Base-by-base conservation (phyloP, 1,140 invertebrate genomes). In the Zaprionus africanus region DNA sequence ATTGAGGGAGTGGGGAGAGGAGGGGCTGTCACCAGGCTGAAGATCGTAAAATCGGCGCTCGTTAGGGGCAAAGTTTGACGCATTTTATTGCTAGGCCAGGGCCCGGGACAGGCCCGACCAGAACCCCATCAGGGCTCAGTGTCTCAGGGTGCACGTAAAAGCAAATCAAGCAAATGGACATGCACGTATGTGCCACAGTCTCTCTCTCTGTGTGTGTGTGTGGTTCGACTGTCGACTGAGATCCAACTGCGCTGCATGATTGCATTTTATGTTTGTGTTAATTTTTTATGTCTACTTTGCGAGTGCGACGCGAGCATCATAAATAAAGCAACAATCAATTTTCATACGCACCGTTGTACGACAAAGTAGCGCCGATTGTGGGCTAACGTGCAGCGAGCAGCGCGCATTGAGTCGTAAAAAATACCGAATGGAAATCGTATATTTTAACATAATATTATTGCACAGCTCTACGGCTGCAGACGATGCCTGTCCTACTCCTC, bases 301-400 rank as follows among this genome's bases (percentile, higher is more conserved):
- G 63, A 84, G 81, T 76, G 78, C 68, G 76, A 58, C 22, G 63
- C 62, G 13, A 54, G 38, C 63, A 57, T 64, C 82, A 88, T 88
- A 88, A 88, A 88, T 88, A 88, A 88, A 67, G 76, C 81, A 90
- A 90, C 78, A 88, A 90, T 90, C 85, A 90, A 90, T 90, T 90
- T 90, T 90, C 85, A 90, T 90, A 85, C 85, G 85, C 81, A 79
- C 78, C 68, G 78, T 88, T 81, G 81, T 84, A 78, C 85, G 81
- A 78, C 80, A 87, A 84, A 78, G 71, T 68, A 75, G 61, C 61
- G 61, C 53, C 58, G 66, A 76, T 76, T 73, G 70, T 73, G 43
- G 70, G 38, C 68, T 49, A 57, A 28, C 38, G 31, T 12, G 28
- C 60, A 2, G 6, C n/a, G 24, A 15, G n/a, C 38, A 38, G 9